Percentiles rank a stretch among this genome's conserved stretches.
Evolutionary conservation across 2,888 invertebrate species (phyloP).

Genomic region (Ceratothoa steindachneri): DNA sequence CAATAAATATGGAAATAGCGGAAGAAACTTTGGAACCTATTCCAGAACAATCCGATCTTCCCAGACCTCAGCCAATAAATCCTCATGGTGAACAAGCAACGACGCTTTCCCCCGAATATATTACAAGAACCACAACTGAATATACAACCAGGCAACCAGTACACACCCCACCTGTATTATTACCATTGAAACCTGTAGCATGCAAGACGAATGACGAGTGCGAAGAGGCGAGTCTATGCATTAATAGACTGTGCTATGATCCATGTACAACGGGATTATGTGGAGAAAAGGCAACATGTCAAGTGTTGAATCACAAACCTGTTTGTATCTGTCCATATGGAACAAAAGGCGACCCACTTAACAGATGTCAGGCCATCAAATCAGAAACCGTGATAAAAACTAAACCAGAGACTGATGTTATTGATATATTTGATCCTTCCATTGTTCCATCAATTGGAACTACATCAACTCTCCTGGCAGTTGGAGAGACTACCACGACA

Average conservation of each 20-base stretch:
- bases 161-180: conserved; percentile 67
- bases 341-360: conserved; percentile 70
- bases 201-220: conserved; percentile 76
- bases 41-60: too few relatives aligned
- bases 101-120: conserved; percentile 20
- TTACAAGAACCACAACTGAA: too few relatives aligned
- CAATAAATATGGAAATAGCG: too few relatives aligned
- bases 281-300: conserved; percentile 60
- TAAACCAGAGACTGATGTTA: conserved; percentile 17
- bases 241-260: conserved; percentile 72
- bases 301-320: conserved; percentile 79
- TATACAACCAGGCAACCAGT: too few relatives aligned
- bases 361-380: conserved; percentile 20
- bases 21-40: too few relatives aligned
- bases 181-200: conserved; percentile 62
- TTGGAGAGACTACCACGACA: background rate
- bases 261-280: conserved; percentile 63
- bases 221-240: conserved; percentile 71
- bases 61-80: too few relatives aligned
- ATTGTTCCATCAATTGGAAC: too few relatives aligned
- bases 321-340: conserved; percentile 87
- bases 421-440: too few relatives aligned
- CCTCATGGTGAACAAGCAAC: too few relatives aligned
- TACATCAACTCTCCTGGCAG: too few relatives aligned
- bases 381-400: conserved; percentile 13